A percentile compares a stretch with the other conserved stretches of the same genome.
These are phyloP conservation scores for Escarpia spicata DNA, from an alignment of 2,888 invertebrate species.

Conservation along the genomic window DNA sequence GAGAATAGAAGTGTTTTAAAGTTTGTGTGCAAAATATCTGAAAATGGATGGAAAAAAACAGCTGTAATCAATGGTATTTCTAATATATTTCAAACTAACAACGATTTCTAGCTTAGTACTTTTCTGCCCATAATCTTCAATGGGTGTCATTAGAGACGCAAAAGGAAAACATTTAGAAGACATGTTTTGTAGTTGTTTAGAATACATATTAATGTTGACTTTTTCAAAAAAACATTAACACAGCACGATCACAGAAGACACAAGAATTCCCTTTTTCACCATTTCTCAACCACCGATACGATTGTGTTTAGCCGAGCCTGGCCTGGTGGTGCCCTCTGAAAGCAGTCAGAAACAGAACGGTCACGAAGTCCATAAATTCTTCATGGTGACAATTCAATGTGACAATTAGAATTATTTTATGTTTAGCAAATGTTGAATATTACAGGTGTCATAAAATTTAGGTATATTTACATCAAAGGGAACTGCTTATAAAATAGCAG, in stretches of 20 bases:
- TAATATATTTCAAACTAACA: neutral
- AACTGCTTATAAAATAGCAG: neutral
- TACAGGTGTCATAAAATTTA: neutral
- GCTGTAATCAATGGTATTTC: neutral
- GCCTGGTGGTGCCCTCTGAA: slow-evolving; percentile 16
- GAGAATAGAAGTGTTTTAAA: neutral
- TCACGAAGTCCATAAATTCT: slow-evolving; percentile 9
- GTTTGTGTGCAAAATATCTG: neutral
- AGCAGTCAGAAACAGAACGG: slow-evolving; percentile 16
- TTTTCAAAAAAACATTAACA: neutral
- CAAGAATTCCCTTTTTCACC: neutral
- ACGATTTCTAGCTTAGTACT: neutral
- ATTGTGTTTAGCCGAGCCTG: neutral
- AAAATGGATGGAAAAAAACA: neutral
- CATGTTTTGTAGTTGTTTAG: no score
- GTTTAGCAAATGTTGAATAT: neutral
- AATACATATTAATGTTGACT: neutral
- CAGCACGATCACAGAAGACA: neutral
- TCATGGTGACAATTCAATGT: neutral
- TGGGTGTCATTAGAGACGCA: no score
- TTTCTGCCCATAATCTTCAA: no score
- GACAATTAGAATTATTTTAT: neutral
- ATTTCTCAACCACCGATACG: neutral
- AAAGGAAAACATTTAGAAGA: no score
- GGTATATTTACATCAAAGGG: neutral